These are phyloP conservation scores for Pycnonotus jocosus DNA, from an alignment of 2,113 vertebrate species.

Conservation along the genomic window DNA sequence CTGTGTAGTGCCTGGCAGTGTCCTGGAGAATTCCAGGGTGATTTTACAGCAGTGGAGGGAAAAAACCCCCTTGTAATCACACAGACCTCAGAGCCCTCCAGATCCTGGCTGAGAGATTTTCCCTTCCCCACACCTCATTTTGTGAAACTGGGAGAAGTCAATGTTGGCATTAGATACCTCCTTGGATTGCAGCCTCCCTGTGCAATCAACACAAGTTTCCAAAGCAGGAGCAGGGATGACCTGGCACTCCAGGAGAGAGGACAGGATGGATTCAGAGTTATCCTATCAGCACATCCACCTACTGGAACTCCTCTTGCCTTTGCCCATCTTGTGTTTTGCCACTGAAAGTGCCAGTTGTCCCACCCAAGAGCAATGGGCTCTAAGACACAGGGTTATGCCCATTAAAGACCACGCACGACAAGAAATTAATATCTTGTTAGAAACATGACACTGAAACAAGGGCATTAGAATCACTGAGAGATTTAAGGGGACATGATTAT, in stretches of 20 bases:
- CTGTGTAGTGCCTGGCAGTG: too few relatives aligned
- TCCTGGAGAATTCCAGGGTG: background rate
- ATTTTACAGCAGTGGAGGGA: background rate
- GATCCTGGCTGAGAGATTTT: background rate
- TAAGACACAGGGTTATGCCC: background rate
- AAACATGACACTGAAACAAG: background rate
- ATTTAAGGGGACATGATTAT: constrained; percentile 14
- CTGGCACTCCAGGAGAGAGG: background rate
- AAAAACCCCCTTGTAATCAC: background rate
- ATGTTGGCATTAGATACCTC: too few relatives aligned
- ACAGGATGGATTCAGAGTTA: background rate
- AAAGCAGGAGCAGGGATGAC: background rate
- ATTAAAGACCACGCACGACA: background rate
- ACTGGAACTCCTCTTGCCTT: background rate
- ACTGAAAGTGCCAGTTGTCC: background rate
- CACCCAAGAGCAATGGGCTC: background rate
- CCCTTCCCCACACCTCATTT: background rate
- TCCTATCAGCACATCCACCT: background rate
- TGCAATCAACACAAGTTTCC: background rate
- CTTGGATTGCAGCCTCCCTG: background rate
- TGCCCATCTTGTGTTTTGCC: background rate
- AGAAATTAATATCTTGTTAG: background rate
- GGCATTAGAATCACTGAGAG: background rate
- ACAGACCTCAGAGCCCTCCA: background rate
- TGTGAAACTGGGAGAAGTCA: background rate